phyloP scores from a whole-genome alignment of 2,113 vertebrate species.

The Struthidea cinerea region DNA sequence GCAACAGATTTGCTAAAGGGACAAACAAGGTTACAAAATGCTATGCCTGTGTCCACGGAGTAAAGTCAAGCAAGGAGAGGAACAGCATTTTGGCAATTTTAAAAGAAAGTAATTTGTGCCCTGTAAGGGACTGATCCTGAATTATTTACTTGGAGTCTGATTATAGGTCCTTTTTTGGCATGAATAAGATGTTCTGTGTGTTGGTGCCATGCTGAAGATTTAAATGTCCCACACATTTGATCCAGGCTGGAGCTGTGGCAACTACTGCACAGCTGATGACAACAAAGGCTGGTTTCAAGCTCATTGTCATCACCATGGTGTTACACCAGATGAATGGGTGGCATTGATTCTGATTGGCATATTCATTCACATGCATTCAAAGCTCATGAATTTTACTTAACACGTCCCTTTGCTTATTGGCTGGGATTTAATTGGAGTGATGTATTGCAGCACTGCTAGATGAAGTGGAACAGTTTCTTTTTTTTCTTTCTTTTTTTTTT shows the following conservation, averaged over 20 bases:
- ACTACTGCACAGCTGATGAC: conserved; percentile 71
- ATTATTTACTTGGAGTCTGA: conserved; percentile 48
- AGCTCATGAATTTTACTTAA: conserved; percentile 77
- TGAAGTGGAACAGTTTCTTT: conserved; percentile 75
- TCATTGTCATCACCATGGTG: conserved; percentile 77
- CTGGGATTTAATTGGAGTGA: conserved; percentile 75
- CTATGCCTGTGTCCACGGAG: neutral
- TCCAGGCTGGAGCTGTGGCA: conserved; percentile 61
- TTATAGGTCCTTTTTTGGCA: conserved; percentile 52
- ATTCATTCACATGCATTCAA: conserved; percentile 74
- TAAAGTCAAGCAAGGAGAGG: neutral
- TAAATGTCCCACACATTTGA: conserved; percentile 69
- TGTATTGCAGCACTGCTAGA: conserved; percentile 72
- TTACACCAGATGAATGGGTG: conserved; percentile 69
- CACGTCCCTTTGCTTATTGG: conserved; percentile 72
- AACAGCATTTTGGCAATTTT: neutral
- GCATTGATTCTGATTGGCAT: conserved; percentile 76
- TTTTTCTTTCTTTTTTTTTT: neutral
- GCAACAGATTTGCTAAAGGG: neutral
- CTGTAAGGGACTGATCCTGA: conserved; percentile 29
- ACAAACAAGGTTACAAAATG: neutral
- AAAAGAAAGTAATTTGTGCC: neutral
- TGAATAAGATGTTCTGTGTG: conserved; percentile 72
- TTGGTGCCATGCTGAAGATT: conserved; percentile 69
- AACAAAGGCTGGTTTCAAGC: conserved; percentile 73